Conservation (phyloP, 2,888 invertebrate genomes). For the Drosophila tripunctata region DNA sequence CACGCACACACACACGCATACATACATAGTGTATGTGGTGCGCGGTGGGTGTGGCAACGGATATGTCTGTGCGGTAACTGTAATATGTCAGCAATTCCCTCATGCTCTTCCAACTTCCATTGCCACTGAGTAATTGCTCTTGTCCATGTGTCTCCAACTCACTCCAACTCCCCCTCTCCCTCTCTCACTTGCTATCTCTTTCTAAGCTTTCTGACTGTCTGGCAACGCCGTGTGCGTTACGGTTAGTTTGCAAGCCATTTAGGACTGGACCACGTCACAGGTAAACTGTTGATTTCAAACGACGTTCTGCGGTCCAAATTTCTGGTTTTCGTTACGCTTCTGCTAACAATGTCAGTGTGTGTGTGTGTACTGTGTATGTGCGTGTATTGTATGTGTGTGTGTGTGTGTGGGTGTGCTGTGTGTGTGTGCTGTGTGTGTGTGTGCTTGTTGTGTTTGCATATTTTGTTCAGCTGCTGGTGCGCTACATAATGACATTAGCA, state of each 20-base stretch:
- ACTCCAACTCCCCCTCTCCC: conserved; percentile 8
- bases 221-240: conserved; percentile 34
- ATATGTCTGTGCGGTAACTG: conserved; percentile 41
- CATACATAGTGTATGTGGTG: not conserved
- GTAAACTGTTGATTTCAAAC: conserved; percentile 75
- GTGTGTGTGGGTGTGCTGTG: conserved; percentile 5
- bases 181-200: conserved; percentile 26
- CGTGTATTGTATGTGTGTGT: not conserved
- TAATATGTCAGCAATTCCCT: conserved; percentile 23
- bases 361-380: not conserved
- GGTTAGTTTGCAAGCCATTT: conserved; percentile 63
- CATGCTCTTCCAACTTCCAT: conserved; percentile 27
- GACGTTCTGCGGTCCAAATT: conserved; percentile 46
- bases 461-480: conserved; percentile 24
- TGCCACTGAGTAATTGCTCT: conserved; percentile 71
- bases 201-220: not conserved
- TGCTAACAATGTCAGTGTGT: conserved; percentile 33
- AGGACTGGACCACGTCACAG: conserved; percentile 55
- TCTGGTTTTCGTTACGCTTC: conserved; percentile 9
- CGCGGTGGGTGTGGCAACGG: conserved; percentile 34
- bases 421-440: conserved; percentile 1
- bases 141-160: conserved; percentile 55
- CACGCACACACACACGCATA: not conserved
- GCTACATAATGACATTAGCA: conserved; percentile 43
- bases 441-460: conserved; percentile 38